A percentile compares a stretch with the other conserved stretches of the same genome.
Evolutionary conservation across 2,113 vertebrate species (phyloP).

Genomic region (Rhipidura dahli): DNA sequence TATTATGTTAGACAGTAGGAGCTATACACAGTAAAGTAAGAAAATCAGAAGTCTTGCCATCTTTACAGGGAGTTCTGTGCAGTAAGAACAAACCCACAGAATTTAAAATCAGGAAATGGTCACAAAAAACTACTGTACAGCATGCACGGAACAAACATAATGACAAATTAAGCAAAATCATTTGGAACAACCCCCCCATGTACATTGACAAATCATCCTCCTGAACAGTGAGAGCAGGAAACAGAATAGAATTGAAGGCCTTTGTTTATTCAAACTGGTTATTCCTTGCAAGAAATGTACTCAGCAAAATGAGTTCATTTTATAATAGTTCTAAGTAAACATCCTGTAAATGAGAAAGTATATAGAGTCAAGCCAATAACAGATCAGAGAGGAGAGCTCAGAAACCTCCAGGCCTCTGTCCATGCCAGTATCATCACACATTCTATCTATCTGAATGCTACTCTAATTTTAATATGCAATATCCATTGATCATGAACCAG

Average conservation of each 20-base stretch:
- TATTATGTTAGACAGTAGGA: background rate
- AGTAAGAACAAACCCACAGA: background rate
- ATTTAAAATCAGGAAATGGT: background rate
- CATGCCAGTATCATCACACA: background rate
- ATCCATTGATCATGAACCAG: background rate
- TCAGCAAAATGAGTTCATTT: background rate
- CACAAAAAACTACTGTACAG: background rate
- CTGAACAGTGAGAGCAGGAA: background rate
- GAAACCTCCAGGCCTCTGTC: background rate
- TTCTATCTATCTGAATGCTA: background rate
- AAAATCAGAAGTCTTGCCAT: background rate
- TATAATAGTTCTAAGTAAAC: background rate
- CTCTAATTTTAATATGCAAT: background rate
- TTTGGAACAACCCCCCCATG: accelerated
- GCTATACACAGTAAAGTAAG: background rate
- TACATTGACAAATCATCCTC: background rate
- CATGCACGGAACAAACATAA: background rate
- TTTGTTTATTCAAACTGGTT: background rate
- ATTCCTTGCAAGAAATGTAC: background rate
- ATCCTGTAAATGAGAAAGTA: background rate
- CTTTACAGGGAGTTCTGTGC: background rate
- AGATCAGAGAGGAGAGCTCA: background rate
- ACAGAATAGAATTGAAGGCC: background rate
- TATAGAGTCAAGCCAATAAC: background rate
- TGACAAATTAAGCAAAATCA: background rate